phyloP scores from a whole-genome alignment of 2,113 vertebrate species.

The Leucopsar rothschildi region DNA sequence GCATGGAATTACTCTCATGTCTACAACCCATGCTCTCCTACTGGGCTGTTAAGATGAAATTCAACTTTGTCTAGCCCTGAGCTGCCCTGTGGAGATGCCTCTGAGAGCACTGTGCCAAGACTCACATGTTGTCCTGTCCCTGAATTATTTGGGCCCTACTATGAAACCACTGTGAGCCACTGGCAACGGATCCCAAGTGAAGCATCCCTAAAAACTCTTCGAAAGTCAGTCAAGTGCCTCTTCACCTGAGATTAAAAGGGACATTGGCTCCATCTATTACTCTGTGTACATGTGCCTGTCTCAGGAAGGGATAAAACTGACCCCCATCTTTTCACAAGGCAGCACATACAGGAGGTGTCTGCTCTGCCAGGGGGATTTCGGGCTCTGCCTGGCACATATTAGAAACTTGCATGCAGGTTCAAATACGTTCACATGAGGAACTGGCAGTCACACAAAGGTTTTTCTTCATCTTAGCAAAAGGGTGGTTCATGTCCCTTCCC shows the following conservation, averaged over 20 bases:
- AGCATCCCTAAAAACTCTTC: neutral
- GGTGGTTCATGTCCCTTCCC: neutral
- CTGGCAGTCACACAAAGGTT: neutral
- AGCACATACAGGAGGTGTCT: neutral
- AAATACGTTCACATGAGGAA: neutral
- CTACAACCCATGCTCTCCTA: neutral
- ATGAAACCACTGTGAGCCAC: neutral
- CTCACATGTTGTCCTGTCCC: neutral
- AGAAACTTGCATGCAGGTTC: neutral
- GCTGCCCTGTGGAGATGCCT: neutral
- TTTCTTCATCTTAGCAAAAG: neutral
- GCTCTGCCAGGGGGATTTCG: neutral
- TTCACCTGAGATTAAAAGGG: neutral
- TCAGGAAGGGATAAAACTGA: neutral
- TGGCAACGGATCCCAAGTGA: neutral
- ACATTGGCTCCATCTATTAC: neutral
- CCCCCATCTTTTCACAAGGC: neutral
- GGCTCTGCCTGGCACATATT: neutral
- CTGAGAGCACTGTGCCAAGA: neutral
- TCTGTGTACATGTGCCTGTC: neutral
- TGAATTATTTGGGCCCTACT: neutral
- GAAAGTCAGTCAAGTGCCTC: neutral
- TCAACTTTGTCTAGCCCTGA: neutral
- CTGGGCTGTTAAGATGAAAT: neutral
- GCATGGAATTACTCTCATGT: neutral